A percentile compares a stretch with the other conserved stretches of the same genome.
phyloP scores from a whole-genome alignment of 2,113 vertebrate genomes.

The Pterophyllum scalare region DNA sequence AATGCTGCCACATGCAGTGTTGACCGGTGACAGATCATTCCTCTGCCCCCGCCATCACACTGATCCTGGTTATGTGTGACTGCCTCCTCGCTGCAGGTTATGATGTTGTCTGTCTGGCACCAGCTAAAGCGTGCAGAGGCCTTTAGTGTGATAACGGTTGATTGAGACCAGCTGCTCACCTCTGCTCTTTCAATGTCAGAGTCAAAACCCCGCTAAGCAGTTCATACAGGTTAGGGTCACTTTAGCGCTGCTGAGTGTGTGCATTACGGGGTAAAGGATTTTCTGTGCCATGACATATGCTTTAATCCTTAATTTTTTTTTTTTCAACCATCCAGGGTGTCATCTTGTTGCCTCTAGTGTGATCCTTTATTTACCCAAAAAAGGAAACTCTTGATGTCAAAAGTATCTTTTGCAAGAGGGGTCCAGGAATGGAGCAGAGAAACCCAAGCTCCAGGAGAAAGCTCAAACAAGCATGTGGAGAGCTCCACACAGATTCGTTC shows the following conservation, averaged over 20 bases:
- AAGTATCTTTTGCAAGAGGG: background rate
- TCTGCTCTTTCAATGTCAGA: slow-evolving; percentile 8
- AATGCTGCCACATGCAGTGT: background rate
- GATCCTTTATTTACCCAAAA: background rate
- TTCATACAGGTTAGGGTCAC: slow-evolving; percentile 10
- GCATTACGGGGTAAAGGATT: background rate
- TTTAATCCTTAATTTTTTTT: background rate
- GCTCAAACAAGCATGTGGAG: background rate
- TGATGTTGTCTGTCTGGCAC: slow-evolving; percentile 65
- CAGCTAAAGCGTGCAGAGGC: slow-evolving; percentile 24
- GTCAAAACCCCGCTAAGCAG: slow-evolving; percentile 16
- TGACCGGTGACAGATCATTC: slow-evolving; percentile 46
- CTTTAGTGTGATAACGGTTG: slow-evolving; percentile 48
- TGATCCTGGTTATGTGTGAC: slow-evolving; percentile 28
- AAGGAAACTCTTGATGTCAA: background rate
- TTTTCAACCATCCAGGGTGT: background rate
- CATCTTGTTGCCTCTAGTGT: background rate
- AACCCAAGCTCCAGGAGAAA: background rate
- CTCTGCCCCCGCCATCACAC: slow-evolving; percentile 18
- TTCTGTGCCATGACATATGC: background rate
- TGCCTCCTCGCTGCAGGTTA: slow-evolving; percentile 51
- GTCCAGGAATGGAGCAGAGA: background rate
- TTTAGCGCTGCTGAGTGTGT: background rate
- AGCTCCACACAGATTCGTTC: background rate
- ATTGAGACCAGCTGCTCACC: slow-evolving; percentile 68